Percentiles rank a stretch among this genome's conserved stretches.
Conservation (phyloP, 2,797 vertebrate genomes). For the Borostomias antarcticus region DNA sequence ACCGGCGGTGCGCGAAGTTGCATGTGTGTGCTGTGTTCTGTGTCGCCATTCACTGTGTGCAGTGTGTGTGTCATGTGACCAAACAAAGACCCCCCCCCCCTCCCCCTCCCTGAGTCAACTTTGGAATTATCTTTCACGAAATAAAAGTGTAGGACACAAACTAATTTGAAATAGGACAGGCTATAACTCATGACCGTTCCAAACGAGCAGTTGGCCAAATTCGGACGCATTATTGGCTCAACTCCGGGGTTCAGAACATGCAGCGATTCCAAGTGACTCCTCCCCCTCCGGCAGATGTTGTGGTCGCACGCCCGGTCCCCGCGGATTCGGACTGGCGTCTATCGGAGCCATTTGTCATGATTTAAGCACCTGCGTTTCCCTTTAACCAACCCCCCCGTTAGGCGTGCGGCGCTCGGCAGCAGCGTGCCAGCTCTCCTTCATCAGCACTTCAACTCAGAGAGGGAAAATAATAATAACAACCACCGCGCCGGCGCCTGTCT, state of each 20-base stretch:
- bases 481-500: background rate
- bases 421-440: slow-evolving; percentile 25
- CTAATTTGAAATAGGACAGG: no score
- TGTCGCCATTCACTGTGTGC: no score
- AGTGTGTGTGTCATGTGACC: no score
- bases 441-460: slow-evolving; percentile 19
- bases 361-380: slow-evolving; percentile 27
- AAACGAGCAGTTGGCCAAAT: background rate
- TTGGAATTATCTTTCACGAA: no score
- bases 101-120: no score
- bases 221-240: background rate
- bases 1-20: no score
- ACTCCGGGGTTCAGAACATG: background rate
- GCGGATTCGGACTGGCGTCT: slow-evolving; percentile 19
- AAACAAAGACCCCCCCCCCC: no score
- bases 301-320: slow-evolving; percentile 20
- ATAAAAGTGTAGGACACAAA: no score
- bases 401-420: slow-evolving; percentile 22
- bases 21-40: no score
- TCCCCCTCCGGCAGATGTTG: slow-evolving; percentile 23
- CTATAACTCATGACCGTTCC: background rate
- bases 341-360: slow-evolving; percentile 31
- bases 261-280: background rate
- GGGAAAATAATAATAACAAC: slow-evolving; percentile 11
- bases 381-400: slow-evolving; percentile 38